phyloP scores from a whole-genome alignment of 2,797 vertebrate species.

The Botia kubotai region DNA sequence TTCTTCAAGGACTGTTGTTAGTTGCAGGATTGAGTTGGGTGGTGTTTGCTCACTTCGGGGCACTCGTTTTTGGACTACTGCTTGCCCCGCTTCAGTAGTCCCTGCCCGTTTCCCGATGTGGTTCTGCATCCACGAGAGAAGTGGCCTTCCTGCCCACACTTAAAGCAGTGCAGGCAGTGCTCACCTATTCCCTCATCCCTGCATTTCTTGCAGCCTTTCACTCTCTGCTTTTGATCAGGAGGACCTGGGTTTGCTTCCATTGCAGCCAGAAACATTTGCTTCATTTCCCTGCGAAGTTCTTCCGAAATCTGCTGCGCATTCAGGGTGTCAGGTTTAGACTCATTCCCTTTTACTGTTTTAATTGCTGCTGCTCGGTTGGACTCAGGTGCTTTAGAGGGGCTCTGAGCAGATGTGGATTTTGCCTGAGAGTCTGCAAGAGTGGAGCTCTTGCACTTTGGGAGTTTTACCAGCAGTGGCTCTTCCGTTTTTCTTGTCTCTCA shows the following conservation, averaged over 20 bases:
- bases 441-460: slow-evolving; percentile 22
- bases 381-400: not conserved
- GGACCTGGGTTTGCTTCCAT: not conserved
- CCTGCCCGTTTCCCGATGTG: slow-evolving; percentile 15
- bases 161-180: slow-evolving; percentile 42
- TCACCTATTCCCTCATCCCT: slow-evolving; percentile 24
- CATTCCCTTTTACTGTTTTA: slow-evolving; percentile 21
- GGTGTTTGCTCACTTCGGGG: not conserved
- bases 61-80: not conserved
- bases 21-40: not conserved
- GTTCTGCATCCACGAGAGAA: slow-evolving; percentile 24
- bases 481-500: slow-evolving; percentile 18
- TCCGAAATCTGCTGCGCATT: slow-evolving; percentile 30
- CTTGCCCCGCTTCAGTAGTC: slow-evolving; percentile 18
- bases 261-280: slow-evolving; percentile 27
- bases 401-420: not conserved
- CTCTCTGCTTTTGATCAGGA: not conserved
- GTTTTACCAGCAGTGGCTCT: slow-evolving; percentile 19
- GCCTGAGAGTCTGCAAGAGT: not conserved
- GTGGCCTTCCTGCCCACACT: slow-evolving; percentile 39
- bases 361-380: not conserved
- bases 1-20: not conserved
- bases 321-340: slow-evolving; percentile 14
- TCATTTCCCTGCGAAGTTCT: slow-evolving; percentile 32
- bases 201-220: slow-evolving; percentile 15